Evolutionary conservation across 2,888 invertebrate genomes (phyloP), one percentile per base, ranked within the genome.

Genomic region (Tiliacea aurago): DNA sequence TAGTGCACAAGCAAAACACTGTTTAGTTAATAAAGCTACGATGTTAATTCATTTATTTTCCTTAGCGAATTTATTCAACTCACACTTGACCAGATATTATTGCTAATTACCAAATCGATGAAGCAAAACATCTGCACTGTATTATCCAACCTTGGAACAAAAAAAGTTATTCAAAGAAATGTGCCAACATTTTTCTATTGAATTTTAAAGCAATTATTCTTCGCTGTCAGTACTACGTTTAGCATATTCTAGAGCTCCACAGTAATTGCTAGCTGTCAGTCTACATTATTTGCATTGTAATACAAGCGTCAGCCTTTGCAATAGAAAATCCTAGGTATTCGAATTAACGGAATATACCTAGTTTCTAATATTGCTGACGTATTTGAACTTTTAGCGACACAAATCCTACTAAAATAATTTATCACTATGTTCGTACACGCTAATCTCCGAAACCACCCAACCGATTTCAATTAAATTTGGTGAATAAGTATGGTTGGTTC

Each of bases 171-270:
- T 67, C 28, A 66, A 76, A 74, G 64, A 74, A 81, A 66, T 63
- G 62, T 67, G 77, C 76, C 51, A 78, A 78, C 81, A 81, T 76
- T 67, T 65, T 76, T 66, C 51, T 13, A 23, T 51, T 49, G 55
- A 67, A 76, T 76, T 81, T 81, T 76, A 43, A 80, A 78, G 62
- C 67, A 75, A 65, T 75, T 56, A 78, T 76, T 81, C 76, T 61
- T 78, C 53, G 56, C 67, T 67, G 77, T 78, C 82, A 81, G 61
- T 45, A 13, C 0, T 55, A 47, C 45, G 61, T 76, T 81, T 81
- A 68, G 58, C 78, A 82, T 77, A 59, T 68, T 78, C 77, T 76
- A 33, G 49, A 70, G 70, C 64, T 78, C 15, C 33, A 3, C 65
- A 28, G 66, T 79, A 83, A 79, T 79, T 83, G 78, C 56, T 78